These are phyloP conservation scores for Nephrotoma appendiculata DNA, from an alignment of 2,888 invertebrate species.

Conservation along the genomic window DNA sequence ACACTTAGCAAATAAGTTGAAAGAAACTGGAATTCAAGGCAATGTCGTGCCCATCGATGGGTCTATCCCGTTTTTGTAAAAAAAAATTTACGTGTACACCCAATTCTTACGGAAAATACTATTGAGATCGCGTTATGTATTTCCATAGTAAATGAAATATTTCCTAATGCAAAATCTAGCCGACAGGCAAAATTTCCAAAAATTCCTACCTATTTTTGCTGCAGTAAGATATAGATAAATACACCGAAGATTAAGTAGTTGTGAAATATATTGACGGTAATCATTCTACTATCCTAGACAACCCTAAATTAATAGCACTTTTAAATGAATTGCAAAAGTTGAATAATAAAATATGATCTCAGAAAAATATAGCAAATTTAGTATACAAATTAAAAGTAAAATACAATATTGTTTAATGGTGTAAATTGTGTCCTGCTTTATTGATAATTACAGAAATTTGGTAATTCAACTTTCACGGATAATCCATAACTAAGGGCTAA, in stretches of 20 bases:
- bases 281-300: conserved; percentile 55
- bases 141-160: conserved; percentile 22
- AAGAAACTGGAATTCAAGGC: conserved; percentile 47
- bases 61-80: conserved; percentile 52
- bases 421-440: too few species aligned
- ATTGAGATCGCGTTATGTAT: conserved; percentile 24
- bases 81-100: conserved; percentile 24
- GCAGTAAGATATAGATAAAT: conserved; percentile 37
- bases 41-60: conserved; percentile 67
- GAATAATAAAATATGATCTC: too few species aligned
- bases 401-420: too few species aligned
- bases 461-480: too few species aligned
- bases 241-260: conserved; percentile 40
- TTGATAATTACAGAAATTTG: too few species aligned
- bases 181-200: conserved; percentile 33
- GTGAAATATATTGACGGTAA: conserved; percentile 54
- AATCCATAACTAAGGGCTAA: too few species aligned
- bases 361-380: too few species aligned
- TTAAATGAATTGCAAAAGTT: conserved; percentile 34
- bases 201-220: too few species aligned
- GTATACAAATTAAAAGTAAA: too few species aligned
- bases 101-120: conserved; percentile 22
- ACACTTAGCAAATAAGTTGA: conserved; percentile 58
- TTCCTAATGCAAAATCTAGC: conserved; percentile 25
- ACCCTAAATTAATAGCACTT: conserved; percentile 43